Evolutionary conservation across 2,113 vertebrate genomes (phyloP).

Genomic region (Pardalotus punctatus): DNA sequence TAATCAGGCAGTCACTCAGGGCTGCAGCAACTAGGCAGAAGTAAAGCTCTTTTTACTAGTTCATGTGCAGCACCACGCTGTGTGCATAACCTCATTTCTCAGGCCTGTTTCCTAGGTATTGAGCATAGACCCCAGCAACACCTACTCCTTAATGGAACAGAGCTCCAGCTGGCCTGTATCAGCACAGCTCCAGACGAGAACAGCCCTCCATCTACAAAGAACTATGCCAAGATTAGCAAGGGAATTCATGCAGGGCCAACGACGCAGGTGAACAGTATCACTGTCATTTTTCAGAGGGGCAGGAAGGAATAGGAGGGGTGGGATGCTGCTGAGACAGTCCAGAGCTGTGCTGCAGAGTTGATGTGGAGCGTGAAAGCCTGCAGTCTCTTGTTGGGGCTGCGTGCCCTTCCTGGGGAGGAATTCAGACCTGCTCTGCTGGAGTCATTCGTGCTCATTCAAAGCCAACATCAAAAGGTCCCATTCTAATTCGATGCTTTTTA

Average conservation of each 20-base stretch:
- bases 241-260: neutral
- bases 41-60: slow-evolving; percentile 2
- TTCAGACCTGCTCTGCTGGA: slow-evolving; percentile 22
- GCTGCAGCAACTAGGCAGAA: neutral
- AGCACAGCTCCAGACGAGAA: neutral
- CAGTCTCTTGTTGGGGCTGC: neutral
- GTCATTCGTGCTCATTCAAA: neutral
- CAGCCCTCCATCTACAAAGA: neutral
- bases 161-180: slow-evolving; percentile 10
- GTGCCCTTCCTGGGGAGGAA: neutral
- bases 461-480: slow-evolving; percentile 11
- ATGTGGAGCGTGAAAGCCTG: neutral
- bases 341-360: neutral
- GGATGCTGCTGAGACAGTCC: neutral
- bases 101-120: slow-evolving; percentile 15
- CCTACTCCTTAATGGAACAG: slow-evolving; percentile 18
- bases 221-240: neutral
- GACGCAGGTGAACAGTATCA: neutral
- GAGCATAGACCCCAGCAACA: neutral
- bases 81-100: slow-evolving; percentile 26
- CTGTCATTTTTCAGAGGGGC: neutral
- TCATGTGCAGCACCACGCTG: neutral
- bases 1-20: slow-evolving; percentile 19
- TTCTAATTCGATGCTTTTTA: slow-evolving; percentile 4
- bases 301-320: neutral